Base-by-base conservation (phyloP, 2,113 vertebrate species). In the Isichthys henryi region DNA sequence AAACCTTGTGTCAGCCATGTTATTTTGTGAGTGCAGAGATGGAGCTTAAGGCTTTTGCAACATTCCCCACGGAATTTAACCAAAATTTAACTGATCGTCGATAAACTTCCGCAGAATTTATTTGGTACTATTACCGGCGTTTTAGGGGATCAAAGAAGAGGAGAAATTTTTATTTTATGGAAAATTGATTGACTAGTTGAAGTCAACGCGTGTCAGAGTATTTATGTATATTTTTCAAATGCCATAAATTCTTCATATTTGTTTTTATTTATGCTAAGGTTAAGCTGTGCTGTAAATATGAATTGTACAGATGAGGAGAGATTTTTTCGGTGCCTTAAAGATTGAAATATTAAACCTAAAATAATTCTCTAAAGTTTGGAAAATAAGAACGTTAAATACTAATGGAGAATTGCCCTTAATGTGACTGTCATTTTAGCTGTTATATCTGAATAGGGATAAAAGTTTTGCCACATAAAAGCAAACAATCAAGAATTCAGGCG, bases 291-390 rank as follows among this genome's bases (percentile, higher is more conserved):
- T 82, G 52, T 82, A 89, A 52, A 45, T 83, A 83, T 49, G 1
- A 83, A n/a, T 56, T 89, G 50, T 52, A 88, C n/a, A 50, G 35
- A 82, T 45, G 49, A 56, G 70, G 45, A 77, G 35, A 82, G 46
- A 62, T 31, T n/a, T 83, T 85, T 58, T 66, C 21, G 80, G 80
- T 85, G 80, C 88, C 80, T 89, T 85, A 89, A 85, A 80, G 56
- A 23, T 58, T 35, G 7, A 83, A 89, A 46, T 46, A 45, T 84
- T 58, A 85, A 83, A 43, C n/a, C 77, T 89, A 45, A 84, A 84
- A 62, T 89, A 53, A 83, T 82, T 45, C 45, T 89, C 7, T 53
- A 53, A 87, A 89, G 9, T 53, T 83, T 43, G 35, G 35, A 23
- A 82, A 35, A 88, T 35, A 31, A 66, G 74, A 80, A 88, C 35